Conservation (phyloP, 2,113 vertebrate species). For the Coptodon rendalli region DNA sequence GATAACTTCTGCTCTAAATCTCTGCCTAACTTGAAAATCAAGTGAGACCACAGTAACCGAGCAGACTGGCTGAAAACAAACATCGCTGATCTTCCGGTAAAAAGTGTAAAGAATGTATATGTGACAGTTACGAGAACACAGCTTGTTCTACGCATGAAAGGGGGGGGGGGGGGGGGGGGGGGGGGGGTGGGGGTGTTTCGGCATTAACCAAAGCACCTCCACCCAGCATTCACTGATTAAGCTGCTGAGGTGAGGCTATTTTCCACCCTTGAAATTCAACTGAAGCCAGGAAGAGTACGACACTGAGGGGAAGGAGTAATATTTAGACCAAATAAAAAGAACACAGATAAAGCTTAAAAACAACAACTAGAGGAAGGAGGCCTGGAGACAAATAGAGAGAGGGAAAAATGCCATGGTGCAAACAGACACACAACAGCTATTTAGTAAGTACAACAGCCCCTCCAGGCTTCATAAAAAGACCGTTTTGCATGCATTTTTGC, state of each 20-base stretch:
- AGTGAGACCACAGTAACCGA: conserved; percentile 17
- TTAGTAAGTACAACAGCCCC: neutral
- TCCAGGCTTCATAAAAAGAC: neutral
- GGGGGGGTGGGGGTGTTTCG: neutral
- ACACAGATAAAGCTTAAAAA: neutral
- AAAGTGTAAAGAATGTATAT: conserved; percentile 56
- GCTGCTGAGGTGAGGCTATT: neutral
- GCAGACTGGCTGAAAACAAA: conserved; percentile 15
- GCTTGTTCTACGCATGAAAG: conserved; percentile 17
- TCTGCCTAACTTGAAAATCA: conserved; percentile 22
- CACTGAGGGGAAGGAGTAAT: neutral
- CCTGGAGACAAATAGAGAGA: neutral
- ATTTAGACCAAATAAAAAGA: neutral
- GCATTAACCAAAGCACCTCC: neutral
- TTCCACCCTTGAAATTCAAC: neutral
- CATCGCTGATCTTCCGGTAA: neutral
- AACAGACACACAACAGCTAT: neutral
- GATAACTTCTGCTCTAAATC: conserved; percentile 28
- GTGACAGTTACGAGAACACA: conserved; percentile 27
- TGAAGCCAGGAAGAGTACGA: neutral
- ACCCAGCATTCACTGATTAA: neutral
- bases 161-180: neutral
- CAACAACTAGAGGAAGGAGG: neutral
- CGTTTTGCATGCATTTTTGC: neutral
- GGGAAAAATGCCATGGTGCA: neutral